Evolutionary conservation across 1,140 invertebrate genomes (phyloP), one percentile per base, ranked within the genome.

Genomic region (Brachionus asplanchnoidis): DNA sequence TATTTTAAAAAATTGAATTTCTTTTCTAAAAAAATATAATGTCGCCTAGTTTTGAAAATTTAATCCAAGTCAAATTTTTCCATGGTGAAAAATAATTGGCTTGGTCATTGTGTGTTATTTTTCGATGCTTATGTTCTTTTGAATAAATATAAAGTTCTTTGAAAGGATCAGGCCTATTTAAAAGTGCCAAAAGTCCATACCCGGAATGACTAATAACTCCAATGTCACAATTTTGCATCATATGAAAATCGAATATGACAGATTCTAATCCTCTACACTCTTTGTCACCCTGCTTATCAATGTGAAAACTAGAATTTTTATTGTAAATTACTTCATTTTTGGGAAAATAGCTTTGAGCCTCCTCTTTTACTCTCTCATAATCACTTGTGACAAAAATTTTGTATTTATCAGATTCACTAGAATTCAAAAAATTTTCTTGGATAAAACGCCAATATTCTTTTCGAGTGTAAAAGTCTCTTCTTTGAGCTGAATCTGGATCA

Each of bases 161-260:
- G 11, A 65, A 60, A 36, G 77, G 77, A 32, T 80, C 32, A n/a
- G 46, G 50, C 53, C 77, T n/a, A 40, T 80, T 80, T 12, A 50
- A 65, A 20, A 80, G 17, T 3, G 50, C 77, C 9, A 80, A 40
- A 14, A 80, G 17, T 28, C 77, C 50, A 40, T 53, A 80, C 17
- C 77, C 77, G 3, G 77, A 80, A 60, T 56, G 50, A 40, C 50
- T 80, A n/a, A 80, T 50, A 20, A 80, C 56, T 9, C 50, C 50
- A 7, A 36, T 56, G 40, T 80, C 77, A 40, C 77, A 80, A 65
- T 80, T 60, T 80, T 80, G 77, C 56, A 80, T 56, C 20, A 40
- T 32, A 26, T 60, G 77, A 80, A 80, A 80, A 65, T 80, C 77
- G n/a, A 80, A 65, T 56, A 80, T 32, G 14, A 65, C 50, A 56